phyloP scores from a whole-genome alignment of 2,113 vertebrate species.

The Azemiops feae region DNA sequence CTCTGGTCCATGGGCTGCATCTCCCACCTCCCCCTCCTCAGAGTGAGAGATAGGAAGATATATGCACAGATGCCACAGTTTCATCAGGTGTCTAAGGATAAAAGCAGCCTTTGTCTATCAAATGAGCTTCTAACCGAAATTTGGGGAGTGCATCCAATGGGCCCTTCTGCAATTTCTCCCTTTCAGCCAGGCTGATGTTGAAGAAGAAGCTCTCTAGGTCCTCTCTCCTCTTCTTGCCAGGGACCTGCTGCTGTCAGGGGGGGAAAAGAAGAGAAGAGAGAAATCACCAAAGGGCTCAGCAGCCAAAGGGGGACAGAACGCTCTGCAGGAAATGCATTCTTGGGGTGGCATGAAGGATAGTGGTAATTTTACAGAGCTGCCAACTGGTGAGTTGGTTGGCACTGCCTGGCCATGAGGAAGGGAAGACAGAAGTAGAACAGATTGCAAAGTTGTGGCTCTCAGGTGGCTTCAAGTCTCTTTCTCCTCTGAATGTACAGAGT shows the following conservation, averaged over 20 bases:
- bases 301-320: background rate
- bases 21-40: background rate
- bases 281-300: background rate
- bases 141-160: background rate
- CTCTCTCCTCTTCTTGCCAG: background rate
- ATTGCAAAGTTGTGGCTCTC: background rate
- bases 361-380: background rate
- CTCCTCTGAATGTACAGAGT: background rate
- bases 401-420: background rate
- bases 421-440: background rate
- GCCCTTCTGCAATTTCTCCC: background rate
- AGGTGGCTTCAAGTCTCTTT: background rate
- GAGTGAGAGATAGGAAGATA: background rate
- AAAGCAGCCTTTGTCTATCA: background rate
- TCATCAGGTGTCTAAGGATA: background rate
- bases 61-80: background rate
- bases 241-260: too few relatives aligned
- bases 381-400: background rate
- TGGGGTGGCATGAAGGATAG: slow-evolving; percentile 5
- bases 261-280: background rate
- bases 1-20: background rate
- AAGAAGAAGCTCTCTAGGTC: background rate
- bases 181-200: background rate
- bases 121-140: background rate
- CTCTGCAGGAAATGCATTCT: background rate